Conservation (phyloP, 1,140 invertebrate species). For the Glomeris maerens region DNA sequence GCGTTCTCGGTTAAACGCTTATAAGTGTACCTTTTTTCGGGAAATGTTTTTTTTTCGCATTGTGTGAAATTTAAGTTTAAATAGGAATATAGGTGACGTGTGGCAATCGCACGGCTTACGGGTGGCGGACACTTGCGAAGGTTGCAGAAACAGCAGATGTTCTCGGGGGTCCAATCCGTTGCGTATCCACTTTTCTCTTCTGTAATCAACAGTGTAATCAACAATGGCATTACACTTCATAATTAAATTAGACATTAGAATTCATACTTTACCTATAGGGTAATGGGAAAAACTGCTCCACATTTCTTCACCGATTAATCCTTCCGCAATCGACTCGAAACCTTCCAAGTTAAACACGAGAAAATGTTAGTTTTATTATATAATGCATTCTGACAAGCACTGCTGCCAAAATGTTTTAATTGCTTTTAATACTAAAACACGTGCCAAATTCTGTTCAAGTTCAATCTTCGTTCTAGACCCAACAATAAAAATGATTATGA, state of each 20-base stretch:
- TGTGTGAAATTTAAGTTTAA: slow-evolving; percentile 8
- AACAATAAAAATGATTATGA: too few relatives aligned
- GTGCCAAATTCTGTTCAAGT: too few relatives aligned
- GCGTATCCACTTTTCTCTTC: slow-evolving; percentile 24
- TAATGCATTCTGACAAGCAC: too few relatives aligned
- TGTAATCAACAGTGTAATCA: slow-evolving; percentile 14
- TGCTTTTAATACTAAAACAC: too few relatives aligned
- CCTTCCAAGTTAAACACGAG: slow-evolving; percentile 40
- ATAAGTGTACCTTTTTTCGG: slow-evolving; percentile 22
- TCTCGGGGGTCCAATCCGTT: slow-evolving; percentile 67
- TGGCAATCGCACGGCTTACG: slow-evolving; percentile 13
- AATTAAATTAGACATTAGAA: slow-evolving; percentile 1
- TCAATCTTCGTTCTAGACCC: too few relatives aligned
- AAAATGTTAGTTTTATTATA: background rate
- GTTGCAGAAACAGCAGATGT: slow-evolving; percentile 77
- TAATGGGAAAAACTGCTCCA: slow-evolving; percentile 74
- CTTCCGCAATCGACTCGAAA: slow-evolving; percentile 87
- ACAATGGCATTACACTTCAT: background rate
- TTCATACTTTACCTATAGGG: slow-evolving; percentile 23
- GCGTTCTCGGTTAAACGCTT: slow-evolving; percentile 21
- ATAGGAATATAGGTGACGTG: background rate
- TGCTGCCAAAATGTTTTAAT: too few relatives aligned
- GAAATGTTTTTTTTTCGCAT: background rate
- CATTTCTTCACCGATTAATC: slow-evolving; percentile 86
- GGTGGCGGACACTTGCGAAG: slow-evolving; percentile 34